Percentiles rank a stretch among this genome's conserved stretches.
phyloP scores from a whole-genome alignment of 2,113 vertebrate species.

The Dicaeum eximium region DNA sequence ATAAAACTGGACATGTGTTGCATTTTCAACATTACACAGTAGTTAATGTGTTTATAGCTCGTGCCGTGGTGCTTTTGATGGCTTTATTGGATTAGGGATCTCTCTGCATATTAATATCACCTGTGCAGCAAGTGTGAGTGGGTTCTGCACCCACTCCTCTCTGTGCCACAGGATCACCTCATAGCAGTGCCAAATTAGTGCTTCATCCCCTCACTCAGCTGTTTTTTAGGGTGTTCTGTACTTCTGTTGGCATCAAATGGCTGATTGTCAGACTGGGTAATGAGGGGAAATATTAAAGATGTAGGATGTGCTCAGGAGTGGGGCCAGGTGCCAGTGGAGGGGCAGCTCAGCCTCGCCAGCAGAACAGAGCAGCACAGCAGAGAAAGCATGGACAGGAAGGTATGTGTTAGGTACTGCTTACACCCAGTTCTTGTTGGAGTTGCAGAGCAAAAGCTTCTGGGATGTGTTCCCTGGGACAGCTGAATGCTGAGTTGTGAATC shows the following conservation, averaged over 20 bases:
- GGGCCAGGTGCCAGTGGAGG: not conserved
- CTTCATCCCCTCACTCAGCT: not conserved
- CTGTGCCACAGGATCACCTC: not conserved
- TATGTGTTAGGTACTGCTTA: not conserved
- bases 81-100: not conserved
- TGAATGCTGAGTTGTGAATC: fast-evolving
- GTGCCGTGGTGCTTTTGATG: not conserved
- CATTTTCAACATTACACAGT: fast-evolving
- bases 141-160: not conserved
- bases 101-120: not conserved
- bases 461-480: not conserved
- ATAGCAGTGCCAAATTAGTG: not conserved
- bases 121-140: not conserved
- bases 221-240: not conserved
- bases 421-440: not conserved
- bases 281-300: not conserved
- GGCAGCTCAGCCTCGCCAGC: not conserved
- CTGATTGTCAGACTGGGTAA: not conserved
- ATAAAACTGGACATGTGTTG: fast-evolving
- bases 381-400: fast-evolving
- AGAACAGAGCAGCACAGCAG: not conserved
- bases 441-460: not conserved
- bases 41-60: not conserved
- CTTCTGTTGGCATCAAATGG: not conserved
- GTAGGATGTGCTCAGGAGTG: not conserved